phyloP scores from a whole-genome alignment of 1,140 invertebrate genomes.

The Holotrichia oblita region DNA sequence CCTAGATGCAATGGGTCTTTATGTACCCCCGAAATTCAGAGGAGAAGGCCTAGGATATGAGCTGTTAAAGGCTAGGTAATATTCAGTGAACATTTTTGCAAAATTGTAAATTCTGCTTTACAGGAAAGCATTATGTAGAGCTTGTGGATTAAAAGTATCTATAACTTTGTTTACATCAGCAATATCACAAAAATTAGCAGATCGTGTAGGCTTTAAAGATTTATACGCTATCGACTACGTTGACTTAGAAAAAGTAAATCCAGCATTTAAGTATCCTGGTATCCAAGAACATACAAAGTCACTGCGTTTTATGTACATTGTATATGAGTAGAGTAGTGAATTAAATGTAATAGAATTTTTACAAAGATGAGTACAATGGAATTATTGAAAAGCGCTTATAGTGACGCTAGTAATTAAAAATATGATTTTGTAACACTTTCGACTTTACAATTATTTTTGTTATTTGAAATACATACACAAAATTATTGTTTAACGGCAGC shows the following conservation, averaged over 20 bases:
- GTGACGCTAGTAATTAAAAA: no score
- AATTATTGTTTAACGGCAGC: no score
- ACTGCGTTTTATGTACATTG: slow-evolving; percentile 42
- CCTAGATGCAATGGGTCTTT: slow-evolving; percentile 21
- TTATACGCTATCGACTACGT: slow-evolving; percentile 40
- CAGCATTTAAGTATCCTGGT: slow-evolving; percentile 60
- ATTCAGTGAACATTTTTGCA: not conserved
- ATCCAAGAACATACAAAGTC: slow-evolving; percentile 59
- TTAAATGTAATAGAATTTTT: not conserved
- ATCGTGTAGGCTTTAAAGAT: slow-evolving; percentile 43
- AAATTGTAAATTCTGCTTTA: slow-evolving; percentile 19
- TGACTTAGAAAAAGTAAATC: slow-evolving; percentile 44
- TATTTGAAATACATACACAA: no score
- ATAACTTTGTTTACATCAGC: slow-evolving; percentile 45
- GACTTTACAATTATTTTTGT: no score
- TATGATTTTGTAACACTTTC: no score
- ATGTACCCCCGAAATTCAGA: slow-evolving; percentile 9
- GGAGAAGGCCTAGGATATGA: slow-evolving; percentile 30
- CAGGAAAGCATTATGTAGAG: slow-evolving; percentile 42
- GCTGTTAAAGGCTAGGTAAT: slow-evolving; percentile 36
- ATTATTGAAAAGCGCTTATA: no score
- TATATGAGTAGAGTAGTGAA: slow-evolving; percentile 33
- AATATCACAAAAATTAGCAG: slow-evolving; percentile 44
- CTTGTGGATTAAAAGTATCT: slow-evolving; percentile 43
- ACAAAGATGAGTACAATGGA: not conserved